Base-by-base conservation (phyloP, 2,888 invertebrate species). In the Dexiosoma caninum region DNA sequence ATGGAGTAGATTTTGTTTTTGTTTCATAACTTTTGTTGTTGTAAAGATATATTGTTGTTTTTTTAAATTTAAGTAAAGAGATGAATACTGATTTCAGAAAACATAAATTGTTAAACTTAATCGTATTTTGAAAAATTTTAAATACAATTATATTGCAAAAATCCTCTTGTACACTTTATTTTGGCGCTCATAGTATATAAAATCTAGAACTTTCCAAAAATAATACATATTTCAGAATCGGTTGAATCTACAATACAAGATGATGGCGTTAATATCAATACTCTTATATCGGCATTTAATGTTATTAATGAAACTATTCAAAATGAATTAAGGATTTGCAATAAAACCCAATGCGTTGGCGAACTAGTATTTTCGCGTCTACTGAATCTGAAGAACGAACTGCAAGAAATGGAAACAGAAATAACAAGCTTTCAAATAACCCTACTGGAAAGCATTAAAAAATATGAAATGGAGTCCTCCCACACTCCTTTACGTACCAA, bases 331-430 rank as follows among this genome's bases (percentile, higher is more conserved):
- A 74, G 78, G 7, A 84, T 83, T 8, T 83, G 85, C 5, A 83
- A 89, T 67, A 82, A 87, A 44, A 85, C 85, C 35, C 85, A 85
- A 8, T 83, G 84, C n/a, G 81, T 83, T 23, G 86, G 85, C 19
- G 85, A 86, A 21, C 85, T 86, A 71, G 85, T 88, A 0, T 84
- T 83, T 19, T 79, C 78, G 0, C 86, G 87, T 14, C 46, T 89
- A n/a, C 32, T 82, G 2, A 64, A 79, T 1, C 51, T 90, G 3
- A 83, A 84, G 16, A 71, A 77, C 0, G 87, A 88, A 14, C 82
- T 88, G 14, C 76, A 84, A 2, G 85, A 86, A 60, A 84, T 88
- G 2, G 87, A 88, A 59, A 46, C 27, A 0, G 86, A 90, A 60
- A 71, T 87, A 1, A 86, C 78, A 0, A 84, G 85, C 9, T 85